These are phyloP conservation scores for Bombyx mori DNA, from an alignment of 1,140 invertebrate genomes.

Conservation along the genomic window ASM3026992v2 NC_085125.1:4606501-4607000, in stretches of 20 bases:
- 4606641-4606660: no score
- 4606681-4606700: no score
- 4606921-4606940: slow-evolving; percentile 84
- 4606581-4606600: no score
- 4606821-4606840: slow-evolving; percentile 1
- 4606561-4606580: neutral
- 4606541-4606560: neutral
- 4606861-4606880: slow-evolving; percentile 73
- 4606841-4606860: slow-evolving; percentile 82
- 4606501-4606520: neutral
- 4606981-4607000: slow-evolving; percentile 60
- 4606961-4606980: slow-evolving; percentile 81
- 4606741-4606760: no score
- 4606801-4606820: no score
- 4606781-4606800: no score
- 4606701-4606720: no score
- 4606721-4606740: no score
- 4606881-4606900: slow-evolving; percentile 94
- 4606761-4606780: no score
- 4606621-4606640: no score
- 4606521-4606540: neutral
- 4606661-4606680: no score
- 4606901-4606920: slow-evolving; percentile 86
- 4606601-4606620: no score
- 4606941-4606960: slow-evolving; percentile 90